Conservation (phyloP, 2,888 invertebrate genomes). For the Cremastinae sp. region DNA sequence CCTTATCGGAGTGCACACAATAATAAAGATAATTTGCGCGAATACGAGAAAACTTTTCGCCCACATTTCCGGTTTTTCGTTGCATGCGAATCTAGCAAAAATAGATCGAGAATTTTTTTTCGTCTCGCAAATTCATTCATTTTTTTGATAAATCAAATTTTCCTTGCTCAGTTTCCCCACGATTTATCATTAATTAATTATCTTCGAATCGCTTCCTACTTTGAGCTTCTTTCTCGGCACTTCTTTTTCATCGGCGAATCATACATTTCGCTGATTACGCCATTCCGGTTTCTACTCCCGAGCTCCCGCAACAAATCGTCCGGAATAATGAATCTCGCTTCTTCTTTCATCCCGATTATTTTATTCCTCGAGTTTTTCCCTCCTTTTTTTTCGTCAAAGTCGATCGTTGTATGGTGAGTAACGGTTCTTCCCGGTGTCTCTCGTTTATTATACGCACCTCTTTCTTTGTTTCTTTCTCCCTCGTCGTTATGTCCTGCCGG, state of each 20-base stretch:
- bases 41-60: slow-evolving; percentile 4
- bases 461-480: slow-evolving; percentile 25
- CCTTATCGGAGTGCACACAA: neutral
- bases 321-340: neutral
- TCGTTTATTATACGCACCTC: slow-evolving; percentile 48
- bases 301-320: too few relatives aligned
- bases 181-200: neutral
- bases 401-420: slow-evolving; percentile 40
- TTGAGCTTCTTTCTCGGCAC: neutral
- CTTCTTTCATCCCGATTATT: neutral
- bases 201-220: neutral
- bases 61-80: slow-evolving; percentile 39
- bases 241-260: slow-evolving; percentile 15
- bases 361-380: neutral
- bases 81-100: neutral
- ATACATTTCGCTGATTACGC: slow-evolving; percentile 11
- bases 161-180: neutral
- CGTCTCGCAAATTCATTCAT: neutral
- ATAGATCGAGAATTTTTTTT: too few relatives aligned
- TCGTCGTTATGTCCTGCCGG: slow-evolving; percentile 24
- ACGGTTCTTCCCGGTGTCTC: slow-evolving; percentile 47
- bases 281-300: neutral
- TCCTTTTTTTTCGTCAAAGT: slow-evolving; percentile 14
- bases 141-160: neutral
- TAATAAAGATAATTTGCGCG: neutral